These are phyloP conservation scores for Garra rufa DNA, from an alignment of 2,113 vertebrate species.

Conservation along the genomic window DNA sequence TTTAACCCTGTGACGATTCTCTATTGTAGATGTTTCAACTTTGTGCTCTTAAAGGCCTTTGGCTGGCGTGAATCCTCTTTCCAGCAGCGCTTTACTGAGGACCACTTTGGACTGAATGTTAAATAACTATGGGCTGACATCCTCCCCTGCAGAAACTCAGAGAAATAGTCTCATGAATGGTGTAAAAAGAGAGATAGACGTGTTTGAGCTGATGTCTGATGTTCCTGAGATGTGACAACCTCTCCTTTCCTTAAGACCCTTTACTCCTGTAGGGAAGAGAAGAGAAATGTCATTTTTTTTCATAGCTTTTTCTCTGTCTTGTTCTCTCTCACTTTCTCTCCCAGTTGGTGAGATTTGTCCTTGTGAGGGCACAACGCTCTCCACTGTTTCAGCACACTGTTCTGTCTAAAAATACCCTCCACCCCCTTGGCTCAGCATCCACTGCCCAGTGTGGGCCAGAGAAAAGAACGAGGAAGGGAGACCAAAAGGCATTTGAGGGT, in stretches of 20 bases:
- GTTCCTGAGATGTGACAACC: neutral
- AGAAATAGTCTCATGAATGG: neutral
- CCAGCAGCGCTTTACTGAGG: neutral
- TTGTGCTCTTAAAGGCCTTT: neutral
- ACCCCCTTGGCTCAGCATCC: constrained; percentile 48
- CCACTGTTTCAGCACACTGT: constrained; percentile 55
- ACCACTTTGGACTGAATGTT: neutral
- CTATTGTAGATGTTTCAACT: neutral
- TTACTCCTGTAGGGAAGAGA: constrained; percentile 17
- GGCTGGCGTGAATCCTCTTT: neutral
- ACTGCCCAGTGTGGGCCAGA: constrained; percentile 46
- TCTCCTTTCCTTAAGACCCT: neutral
- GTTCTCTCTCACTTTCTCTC: constrained; percentile 12
- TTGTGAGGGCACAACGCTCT: constrained; percentile 55
- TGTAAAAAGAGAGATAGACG: constrained; percentile 9
- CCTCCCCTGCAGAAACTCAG: neutral
- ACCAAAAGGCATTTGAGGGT: constrained; percentile 7
- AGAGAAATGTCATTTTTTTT: constrained; percentile 24
- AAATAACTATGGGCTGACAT: neutral
- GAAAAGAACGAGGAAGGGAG: constrained; percentile 29
- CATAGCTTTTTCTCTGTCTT: neutral
- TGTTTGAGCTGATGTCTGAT: constrained; percentile 25
- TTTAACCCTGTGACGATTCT: neutral
- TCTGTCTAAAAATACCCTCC: constrained; percentile 58
- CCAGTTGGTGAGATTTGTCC: constrained; percentile 50